These are phyloP conservation scores for Hemiscyllium ocellatum DNA, from an alignment of 2,113 vertebrate genomes.

Conservation along the genomic window DNA sequence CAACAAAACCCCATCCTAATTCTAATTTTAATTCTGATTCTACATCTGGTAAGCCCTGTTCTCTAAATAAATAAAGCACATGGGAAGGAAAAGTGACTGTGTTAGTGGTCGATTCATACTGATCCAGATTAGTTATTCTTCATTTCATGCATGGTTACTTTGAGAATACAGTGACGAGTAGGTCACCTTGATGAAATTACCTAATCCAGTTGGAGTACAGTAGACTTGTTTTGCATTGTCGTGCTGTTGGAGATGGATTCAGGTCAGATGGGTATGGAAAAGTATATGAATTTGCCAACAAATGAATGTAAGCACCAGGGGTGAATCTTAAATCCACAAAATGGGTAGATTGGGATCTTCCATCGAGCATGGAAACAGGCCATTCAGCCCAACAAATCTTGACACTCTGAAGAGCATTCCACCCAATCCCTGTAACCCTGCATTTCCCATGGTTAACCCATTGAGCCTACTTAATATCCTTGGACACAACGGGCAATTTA, in stretches of 20 bases:
- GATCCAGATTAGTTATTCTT: constrained; percentile 9
- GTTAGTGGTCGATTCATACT: constrained; percentile 11
- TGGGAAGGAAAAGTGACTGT: neutral
- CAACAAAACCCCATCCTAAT: too few relatives aligned
- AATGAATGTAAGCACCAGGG: neutral
- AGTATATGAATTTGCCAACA: neutral
- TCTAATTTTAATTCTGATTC: too few relatives aligned
- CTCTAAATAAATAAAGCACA: neutral
- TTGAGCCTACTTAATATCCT: too few relatives aligned
- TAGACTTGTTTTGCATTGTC: neutral
- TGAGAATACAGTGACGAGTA: neutral
- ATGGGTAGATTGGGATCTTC: neutral
- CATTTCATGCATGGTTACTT: constrained; percentile 30
- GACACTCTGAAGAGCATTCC: too few relatives aligned
- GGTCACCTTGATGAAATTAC: constrained; percentile 10
- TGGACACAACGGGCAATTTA: too few relatives aligned
- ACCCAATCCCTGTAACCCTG: too few relatives aligned
- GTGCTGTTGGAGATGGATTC: too few relatives aligned
- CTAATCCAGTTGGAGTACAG: neutral
- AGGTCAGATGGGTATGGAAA: neutral
- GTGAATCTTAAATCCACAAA: neutral
- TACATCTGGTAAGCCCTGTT: too few relatives aligned
- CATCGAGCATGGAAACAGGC: too few relatives aligned
- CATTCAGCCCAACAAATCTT: too few relatives aligned
- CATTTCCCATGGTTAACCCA: too few relatives aligned